These are phyloP conservation scores for Heliconius aoede DNA, from an alignment of 2,888 invertebrate species.

Conservation along the genomic window DNA sequence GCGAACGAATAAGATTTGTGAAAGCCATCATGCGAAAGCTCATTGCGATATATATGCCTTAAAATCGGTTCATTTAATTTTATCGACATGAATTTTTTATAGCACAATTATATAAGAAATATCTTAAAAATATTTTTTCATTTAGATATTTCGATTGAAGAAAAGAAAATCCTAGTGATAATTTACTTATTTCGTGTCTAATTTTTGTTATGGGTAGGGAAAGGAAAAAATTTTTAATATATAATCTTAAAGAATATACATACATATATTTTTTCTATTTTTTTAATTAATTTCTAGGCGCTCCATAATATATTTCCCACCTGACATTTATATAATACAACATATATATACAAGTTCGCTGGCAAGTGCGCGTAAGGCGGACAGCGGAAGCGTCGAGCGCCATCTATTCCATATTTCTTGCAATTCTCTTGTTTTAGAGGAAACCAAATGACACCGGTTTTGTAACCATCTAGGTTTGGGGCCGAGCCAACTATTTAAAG, in stretches of 20 bases:
- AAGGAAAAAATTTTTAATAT: too few relatives aligned
- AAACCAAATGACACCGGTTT: slow-evolving; percentile 74
- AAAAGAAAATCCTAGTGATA: too few relatives aligned
- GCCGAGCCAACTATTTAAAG: slow-evolving; percentile 72
- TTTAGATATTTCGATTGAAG: background rate
- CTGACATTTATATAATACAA: slow-evolving; percentile 12
- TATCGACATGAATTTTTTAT: background rate
- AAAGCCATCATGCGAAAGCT: slow-evolving; percentile 40
- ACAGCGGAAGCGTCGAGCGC: slow-evolving; percentile 74
- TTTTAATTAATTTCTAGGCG: background rate
- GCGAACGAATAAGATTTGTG: slow-evolving; percentile 48
- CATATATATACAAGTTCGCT: slow-evolving; percentile 39
- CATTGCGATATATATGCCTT: background rate
- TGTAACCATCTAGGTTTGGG: slow-evolving; percentile 77
- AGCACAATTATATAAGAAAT: background rate
- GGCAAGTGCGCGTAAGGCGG: slow-evolving; percentile 47
- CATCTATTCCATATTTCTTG: slow-evolving; percentile 76
- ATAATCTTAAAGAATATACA: background rate
- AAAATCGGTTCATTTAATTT: background rate
- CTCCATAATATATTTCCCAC: background rate
- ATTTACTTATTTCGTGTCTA: too few relatives aligned
- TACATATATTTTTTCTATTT: background rate
- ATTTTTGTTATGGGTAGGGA: too few relatives aligned
- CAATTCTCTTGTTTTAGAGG: slow-evolving; percentile 79
- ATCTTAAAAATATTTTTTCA: background rate